Base-by-base conservation (phyloP, 2,797 vertebrate genomes). In the Chloroceryle amazona region DNA sequence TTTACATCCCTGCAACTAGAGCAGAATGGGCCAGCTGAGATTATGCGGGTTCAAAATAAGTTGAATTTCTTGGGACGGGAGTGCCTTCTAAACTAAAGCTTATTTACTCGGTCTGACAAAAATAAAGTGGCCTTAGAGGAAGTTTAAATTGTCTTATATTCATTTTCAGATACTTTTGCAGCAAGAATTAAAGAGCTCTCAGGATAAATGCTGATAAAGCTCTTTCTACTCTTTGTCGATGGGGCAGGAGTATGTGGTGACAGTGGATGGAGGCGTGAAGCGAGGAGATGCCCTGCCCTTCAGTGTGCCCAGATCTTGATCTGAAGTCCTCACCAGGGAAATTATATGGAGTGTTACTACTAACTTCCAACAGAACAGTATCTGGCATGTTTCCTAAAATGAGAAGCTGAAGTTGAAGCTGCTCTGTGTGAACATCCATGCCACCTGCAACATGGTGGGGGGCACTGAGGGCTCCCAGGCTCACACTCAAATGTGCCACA, bases 391-490 rank as follows among this genome's bases (percentile, higher is more conserved):
- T 78, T 87, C 35, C 61, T 35, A 57, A 74, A 80, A 44, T 4
- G 14, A 39, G 57, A 73, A 83, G n/a, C 1, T 52, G 72, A 49
- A 58, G 31, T 35, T 33, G 74, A 55, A 82, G 67, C 42, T 18
- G 60, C 47, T 71, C 74, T 39, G 37, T 1, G 7, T 46, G 51
- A 78, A 41, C 65, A 66, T 67, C 58, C 47, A 4, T 5, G 23
- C 5, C 37, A 57, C 20, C 25, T 81, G 21, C 62, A 90, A 44
- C 66, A 49, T 0, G 0, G 23, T 55, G 39, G 9, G 7, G 35
- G 35, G 9, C 31, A 81, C 52, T 0, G 1, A 23, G 10, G 18
- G 31, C 3, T 26, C 35, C 47, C 9, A 68, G 5, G 10, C 16
- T 26, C 20, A 67, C 42, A 15, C 39, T 81, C 54, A 20, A 55